Evolutionary conservation across 2,888 invertebrate genomes (phyloP).

Genomic region (Mantis religiosa): DNA sequence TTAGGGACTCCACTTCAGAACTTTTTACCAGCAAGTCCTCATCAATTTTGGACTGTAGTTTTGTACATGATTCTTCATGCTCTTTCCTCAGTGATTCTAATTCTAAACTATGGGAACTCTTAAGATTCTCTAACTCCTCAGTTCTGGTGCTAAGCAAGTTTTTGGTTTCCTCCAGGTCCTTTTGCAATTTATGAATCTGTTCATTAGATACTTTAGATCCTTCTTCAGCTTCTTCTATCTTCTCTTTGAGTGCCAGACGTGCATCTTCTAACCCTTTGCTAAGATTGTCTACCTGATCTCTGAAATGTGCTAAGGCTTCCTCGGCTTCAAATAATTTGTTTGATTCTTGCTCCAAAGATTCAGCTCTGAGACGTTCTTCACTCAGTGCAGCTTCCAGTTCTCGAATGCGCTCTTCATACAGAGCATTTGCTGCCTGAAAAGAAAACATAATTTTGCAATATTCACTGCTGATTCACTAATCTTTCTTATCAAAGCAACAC

Average conservation of each 20-base stretch:
- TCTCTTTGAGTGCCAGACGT: slow-evolving; percentile 26
- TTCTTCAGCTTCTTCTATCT: slow-evolving; percentile 27
- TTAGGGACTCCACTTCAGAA: slow-evolving; percentile 28
- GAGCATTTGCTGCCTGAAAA: slow-evolving; percentile 47
- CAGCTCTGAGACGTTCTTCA: slow-evolving; percentile 46
- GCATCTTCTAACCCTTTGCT: slow-evolving; percentile 53
- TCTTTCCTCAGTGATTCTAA: slow-evolving; percentile 36
- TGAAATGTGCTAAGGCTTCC: slow-evolving; percentile 49
- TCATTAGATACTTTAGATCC: slow-evolving; percentile 15
- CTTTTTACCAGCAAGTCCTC: slow-evolving; percentile 50
- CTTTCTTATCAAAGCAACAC: background rate
- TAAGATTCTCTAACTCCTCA: slow-evolving; percentile 51
- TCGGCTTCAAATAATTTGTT: slow-evolving; percentile 61
- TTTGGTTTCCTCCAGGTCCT: slow-evolving; percentile 18
- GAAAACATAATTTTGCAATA: background rate
- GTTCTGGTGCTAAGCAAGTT: slow-evolving; percentile 49
- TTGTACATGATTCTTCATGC: slow-evolving; percentile 18
- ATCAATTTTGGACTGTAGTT: slow-evolving; percentile 42
- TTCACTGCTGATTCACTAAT: background rate
- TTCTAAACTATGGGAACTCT: slow-evolving; percentile 49
- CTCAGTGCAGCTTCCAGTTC: slow-evolving; percentile 48
- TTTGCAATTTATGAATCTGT: slow-evolving; percentile 19
- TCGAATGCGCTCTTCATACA: slow-evolving; percentile 47
- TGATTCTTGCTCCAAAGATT: slow-evolving; percentile 50
- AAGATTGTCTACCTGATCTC: slow-evolving; percentile 47